Base-by-base conservation (phyloP, 2,888 invertebrate species). In the Ferrisia virgata region DNA sequence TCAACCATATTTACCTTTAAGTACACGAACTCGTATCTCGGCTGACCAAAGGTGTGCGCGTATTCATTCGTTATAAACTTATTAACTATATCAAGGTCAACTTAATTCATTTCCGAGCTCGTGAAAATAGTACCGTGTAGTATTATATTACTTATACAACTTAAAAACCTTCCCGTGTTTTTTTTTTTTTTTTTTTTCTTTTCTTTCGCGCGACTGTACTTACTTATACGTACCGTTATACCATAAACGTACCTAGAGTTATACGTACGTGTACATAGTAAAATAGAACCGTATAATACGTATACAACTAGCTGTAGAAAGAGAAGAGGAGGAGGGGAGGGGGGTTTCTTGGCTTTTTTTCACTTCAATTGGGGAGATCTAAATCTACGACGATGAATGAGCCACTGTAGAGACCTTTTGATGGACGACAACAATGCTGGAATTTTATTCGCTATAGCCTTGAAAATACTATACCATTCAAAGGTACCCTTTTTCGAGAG, bases 71-170 rank as follows among this genome's bases (percentile, higher is more conserved):
- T 53, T 53, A 22, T 53, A 53, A 53, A 53, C 31, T 69, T 31
- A 69, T 69, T 69, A 6, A 13, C 40, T 13, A 69, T 69, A 69
- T 69, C 69, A 69, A 69, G 69, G 69, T 69, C 18, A 69, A 69
- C 69, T 69, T 31, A 69, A 69, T 69, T 69, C 69, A 69, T 69
- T 69, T 69, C 69, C 69, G 28, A 28, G 53, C 53, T 47, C 47
- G 47, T 47, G 47, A 47, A 47, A 36, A 36, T 36, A 47, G n/a
- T 47, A 53, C 53, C 28, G 8, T 9, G 40, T 28, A 22, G 69
- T 31, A 69, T 69, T n/a, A 69, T 69, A 18, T 69, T 31, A 69
- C 28, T 9, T 6, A 6, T 9, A 40, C 40, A 40, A 69, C 13
- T 31, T 31, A 69, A 69, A 69, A 69, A 28, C 69, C 31, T 69